A percentile compares a stretch with the other conserved stretches of the same genome.
phyloP scores from a whole-genome alignment of 2,113 vertebrate genomes.

The Neopipo cinnamomea region DNA sequence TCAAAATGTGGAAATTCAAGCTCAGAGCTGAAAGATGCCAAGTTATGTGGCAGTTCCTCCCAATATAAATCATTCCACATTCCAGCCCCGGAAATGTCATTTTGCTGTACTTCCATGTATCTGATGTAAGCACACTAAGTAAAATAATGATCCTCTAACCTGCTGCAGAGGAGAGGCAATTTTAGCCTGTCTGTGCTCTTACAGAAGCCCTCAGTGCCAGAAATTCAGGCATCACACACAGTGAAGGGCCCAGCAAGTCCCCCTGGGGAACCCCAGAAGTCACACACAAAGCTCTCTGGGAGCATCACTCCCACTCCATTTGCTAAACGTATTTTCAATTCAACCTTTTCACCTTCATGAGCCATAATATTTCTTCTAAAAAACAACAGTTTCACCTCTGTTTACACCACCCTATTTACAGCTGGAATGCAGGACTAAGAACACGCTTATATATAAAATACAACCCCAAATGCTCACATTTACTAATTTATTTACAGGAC shows the following conservation, averaged over 20 bases:
- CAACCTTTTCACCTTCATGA: background rate
- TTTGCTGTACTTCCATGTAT: background rate
- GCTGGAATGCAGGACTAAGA: background rate
- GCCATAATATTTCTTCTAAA: background rate
- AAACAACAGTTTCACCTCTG: background rate
- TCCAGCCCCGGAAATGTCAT: background rate
- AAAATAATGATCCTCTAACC: background rate
- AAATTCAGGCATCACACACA: background rate
- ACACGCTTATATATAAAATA: background rate
- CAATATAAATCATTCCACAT: background rate
- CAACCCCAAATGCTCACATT: fast-evolving
- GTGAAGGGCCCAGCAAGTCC: background rate
- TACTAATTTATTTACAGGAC: background rate
- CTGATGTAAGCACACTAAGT: background rate
- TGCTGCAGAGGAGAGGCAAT: background rate
- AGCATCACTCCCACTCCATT: background rate
- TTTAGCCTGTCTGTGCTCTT: background rate
- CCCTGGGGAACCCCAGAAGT: background rate
- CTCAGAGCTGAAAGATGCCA: background rate
- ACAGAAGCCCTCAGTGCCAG: background rate
- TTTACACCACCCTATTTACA: background rate
- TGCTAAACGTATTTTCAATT: background rate
- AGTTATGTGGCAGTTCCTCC: background rate
- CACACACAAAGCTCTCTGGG: background rate
- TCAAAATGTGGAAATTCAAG: background rate